These are phyloP conservation scores for Caloenas nicobarica DNA, from an alignment of 2,113 vertebrate genomes.

Conservation along the genomic window DNA sequence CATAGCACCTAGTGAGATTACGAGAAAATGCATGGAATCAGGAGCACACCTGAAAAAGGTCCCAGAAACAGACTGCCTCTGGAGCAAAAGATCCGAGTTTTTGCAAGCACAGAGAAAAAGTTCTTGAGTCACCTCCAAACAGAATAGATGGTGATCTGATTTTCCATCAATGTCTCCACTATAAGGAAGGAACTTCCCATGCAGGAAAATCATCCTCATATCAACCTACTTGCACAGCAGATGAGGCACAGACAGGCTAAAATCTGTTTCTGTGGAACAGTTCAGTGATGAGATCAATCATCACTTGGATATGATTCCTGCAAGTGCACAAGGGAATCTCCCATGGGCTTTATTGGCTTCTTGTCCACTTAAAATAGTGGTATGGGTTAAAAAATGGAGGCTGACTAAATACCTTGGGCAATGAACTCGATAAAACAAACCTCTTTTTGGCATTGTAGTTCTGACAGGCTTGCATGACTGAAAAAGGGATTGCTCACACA, in stretches of 20 bases:
- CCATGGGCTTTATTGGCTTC: not conserved
- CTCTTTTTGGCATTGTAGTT: not conserved
- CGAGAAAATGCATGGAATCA: not conserved
- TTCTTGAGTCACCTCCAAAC: not conserved
- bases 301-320: not conserved
- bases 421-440: not conserved
- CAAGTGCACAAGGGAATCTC: not conserved
- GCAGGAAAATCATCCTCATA: not conserved
- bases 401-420: not conserved
- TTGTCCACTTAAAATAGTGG: not conserved
- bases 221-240: not conserved
- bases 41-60: not conserved
- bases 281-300: not conserved
- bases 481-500: not conserved
- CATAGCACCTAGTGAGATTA: not conserved
- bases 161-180: not conserved
- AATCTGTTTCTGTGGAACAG: not conserved
- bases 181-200: not conserved
- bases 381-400: not conserved
- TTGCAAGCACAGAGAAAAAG: not conserved
- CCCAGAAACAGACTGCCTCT: not conserved
- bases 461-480: not conserved
- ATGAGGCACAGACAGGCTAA: not conserved
- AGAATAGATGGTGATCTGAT: not conserved
- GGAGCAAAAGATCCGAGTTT: not conserved